A percentile compares a stretch with the other conserved stretches of the same genome.
phyloP scores from a whole-genome alignment of 2,888 invertebrate species.

The Pycnomerus fuliginosus region DNA sequence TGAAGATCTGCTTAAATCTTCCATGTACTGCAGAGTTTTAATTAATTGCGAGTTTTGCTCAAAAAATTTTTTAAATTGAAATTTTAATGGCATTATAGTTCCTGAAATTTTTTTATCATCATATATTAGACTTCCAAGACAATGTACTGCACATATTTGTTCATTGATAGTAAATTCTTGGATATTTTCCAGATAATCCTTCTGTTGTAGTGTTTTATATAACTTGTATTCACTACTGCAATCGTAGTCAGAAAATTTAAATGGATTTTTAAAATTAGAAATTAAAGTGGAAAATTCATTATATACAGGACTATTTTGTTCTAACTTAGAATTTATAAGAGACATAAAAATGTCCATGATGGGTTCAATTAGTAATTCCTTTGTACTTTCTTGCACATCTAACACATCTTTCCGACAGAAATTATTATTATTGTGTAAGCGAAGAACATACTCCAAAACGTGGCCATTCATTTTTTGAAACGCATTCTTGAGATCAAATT shows the following conservation, averaged over 20 bases:
- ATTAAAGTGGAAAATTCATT: not conserved
- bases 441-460: not conserved
- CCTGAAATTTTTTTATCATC: not conserved
- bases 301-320: not conserved
- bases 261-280: not conserved
- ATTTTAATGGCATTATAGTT: slow-evolving; percentile 1
- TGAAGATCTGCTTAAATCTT: not conserved
- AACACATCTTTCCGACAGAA: not conserved
- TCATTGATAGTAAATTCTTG: slow-evolving; percentile 2
- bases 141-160: not conserved
- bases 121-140: not conserved
- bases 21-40: not conserved
- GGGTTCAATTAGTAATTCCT: not conserved
- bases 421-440: not conserved
- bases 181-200: not conserved
- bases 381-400: not conserved
- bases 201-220: not conserved
- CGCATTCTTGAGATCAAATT: too few relatives aligned
- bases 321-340: not conserved
- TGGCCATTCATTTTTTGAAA: too few relatives aligned
- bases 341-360: not conserved
- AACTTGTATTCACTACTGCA: too few relatives aligned
- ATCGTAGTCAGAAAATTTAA: not conserved
- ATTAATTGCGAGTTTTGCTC: not conserved
- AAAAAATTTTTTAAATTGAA: slow-evolving; percentile 2